A percentile compares a stretch with the other conserved stretches of the same genome.
phyloP scores from a whole-genome alignment of 2,797 vertebrate genomes.

The Psittacula derbiana region DNA sequence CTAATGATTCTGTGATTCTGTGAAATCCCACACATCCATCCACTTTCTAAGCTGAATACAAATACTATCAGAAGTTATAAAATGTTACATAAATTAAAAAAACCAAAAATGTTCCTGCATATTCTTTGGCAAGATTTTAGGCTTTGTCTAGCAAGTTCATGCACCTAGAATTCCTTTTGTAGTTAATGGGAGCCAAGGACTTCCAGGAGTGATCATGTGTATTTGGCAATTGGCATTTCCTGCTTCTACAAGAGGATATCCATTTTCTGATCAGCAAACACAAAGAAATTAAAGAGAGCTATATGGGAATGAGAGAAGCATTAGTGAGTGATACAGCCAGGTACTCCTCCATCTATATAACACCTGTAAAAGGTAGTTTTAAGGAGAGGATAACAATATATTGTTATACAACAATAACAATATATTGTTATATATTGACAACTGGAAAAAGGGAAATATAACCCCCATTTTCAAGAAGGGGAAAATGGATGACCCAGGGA shows the following conservation, averaged over 20 bases:
- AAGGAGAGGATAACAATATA: neutral
- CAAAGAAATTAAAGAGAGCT: neutral
- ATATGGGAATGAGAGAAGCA: neutral
- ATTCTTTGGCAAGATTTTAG: neutral
- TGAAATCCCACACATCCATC: neutral
- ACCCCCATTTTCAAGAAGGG: no score
- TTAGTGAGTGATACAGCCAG: neutral
- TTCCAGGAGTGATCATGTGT: neutral
- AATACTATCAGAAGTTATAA: neutral
- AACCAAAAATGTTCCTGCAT: neutral
- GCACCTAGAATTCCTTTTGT: neutral
- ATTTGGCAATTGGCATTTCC: neutral
- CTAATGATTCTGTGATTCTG: neutral
- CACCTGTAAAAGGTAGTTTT: neutral
- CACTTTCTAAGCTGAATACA: neutral
- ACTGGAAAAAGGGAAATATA: no score
- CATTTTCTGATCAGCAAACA: neutral
- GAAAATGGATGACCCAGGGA: no score
- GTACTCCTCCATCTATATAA: neutral
- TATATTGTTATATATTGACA: no score
- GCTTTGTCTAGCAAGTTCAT: neutral
- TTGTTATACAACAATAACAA: no score
- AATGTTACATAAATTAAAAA: neutral
- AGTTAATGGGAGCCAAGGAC: neutral
- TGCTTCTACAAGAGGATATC: neutral